Conservation (phyloP, 2,888 invertebrate genomes). For the Linyphia triangularis region DNA sequence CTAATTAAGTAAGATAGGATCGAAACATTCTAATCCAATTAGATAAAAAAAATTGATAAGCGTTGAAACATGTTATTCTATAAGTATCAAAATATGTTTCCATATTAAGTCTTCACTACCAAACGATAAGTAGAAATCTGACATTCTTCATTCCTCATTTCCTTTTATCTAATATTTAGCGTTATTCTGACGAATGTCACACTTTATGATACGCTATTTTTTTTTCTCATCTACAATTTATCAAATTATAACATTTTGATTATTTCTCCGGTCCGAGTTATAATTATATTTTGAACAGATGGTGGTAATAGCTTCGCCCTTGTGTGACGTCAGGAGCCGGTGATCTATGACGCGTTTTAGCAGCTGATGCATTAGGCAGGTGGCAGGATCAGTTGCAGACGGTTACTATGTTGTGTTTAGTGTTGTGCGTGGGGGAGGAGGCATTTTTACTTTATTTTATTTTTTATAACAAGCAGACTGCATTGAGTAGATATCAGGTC, state of each 20-base stretch:
- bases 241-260: slow-evolving; percentile 50
- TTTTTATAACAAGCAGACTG: not conserved
- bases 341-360: slow-evolving; percentile 64
- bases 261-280: not conserved
- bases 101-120: no score
- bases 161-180: not conserved
- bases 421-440: not conserved
- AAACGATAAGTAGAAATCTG: no score
- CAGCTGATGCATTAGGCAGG: slow-evolving; percentile 67
- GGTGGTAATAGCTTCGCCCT: slow-evolving; percentile 27
- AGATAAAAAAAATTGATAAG: no score
- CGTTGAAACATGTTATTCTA: no score
- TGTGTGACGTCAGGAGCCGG: slow-evolving; percentile 62
- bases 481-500: not conserved
- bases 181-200: not conserved
- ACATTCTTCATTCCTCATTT: not conserved
- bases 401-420: slow-evolving; percentile 44
- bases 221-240: not conserved
- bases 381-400: slow-evolving; percentile 41
- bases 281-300: slow-evolving; percentile 61
- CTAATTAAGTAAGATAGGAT: no score
- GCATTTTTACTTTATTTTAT: not conserved
- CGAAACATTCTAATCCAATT: no score
- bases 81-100: no score
- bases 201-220: not conserved